Base-by-base conservation (phyloP, 2,888 invertebrate species). In the Ichneumoninae sp. region DNA sequence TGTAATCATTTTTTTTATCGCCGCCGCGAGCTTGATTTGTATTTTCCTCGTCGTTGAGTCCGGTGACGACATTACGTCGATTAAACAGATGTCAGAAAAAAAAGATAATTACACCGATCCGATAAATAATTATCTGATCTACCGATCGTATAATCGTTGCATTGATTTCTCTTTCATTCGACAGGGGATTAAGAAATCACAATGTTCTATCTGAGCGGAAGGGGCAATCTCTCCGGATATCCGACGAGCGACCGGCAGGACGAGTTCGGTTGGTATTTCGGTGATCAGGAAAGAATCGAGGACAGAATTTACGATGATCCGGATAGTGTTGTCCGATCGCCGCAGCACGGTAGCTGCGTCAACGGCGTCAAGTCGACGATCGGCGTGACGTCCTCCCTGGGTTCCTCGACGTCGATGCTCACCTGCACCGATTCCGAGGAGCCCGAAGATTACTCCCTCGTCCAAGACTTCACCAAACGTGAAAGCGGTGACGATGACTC, bases 211-310 rank as follows among this genome's bases (percentile, higher is more conserved):
- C 80, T 89, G 77, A 89, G 87, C 22, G 88, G 88, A 77, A 84
- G 86, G 22, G 82, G 72, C 50, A 80, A 44, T 10, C 16, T 71
- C 13, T 22, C 79, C 5, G 76, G 82, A 16, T 80, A 76, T 50
- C 50, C 57, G 22, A 87, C 80, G 19, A 68, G 36, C 65, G 62
- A 86, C 36, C 74, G 54, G n/a, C 87, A 86, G 52, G 90, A 92
- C 70, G 91, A 91, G 33, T 93, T 92, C 50, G 93, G 92, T 16
- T 93, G 93, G 93, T 91, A 92, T 90, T 85, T 93, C 81, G 88
- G 87, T 52, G 87, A 87, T 36, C 82, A 84, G 2, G 84, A 87
- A 75, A 75, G 77, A 13, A 69, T 76, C 50, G 77, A 79, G 75
- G 82, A 82, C n/a, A 80, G 77, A 66, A 82, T 83, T 69, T 80